Conservation (phyloP, 2,113 vertebrate species). For the Terrapene triunguis region DNA sequence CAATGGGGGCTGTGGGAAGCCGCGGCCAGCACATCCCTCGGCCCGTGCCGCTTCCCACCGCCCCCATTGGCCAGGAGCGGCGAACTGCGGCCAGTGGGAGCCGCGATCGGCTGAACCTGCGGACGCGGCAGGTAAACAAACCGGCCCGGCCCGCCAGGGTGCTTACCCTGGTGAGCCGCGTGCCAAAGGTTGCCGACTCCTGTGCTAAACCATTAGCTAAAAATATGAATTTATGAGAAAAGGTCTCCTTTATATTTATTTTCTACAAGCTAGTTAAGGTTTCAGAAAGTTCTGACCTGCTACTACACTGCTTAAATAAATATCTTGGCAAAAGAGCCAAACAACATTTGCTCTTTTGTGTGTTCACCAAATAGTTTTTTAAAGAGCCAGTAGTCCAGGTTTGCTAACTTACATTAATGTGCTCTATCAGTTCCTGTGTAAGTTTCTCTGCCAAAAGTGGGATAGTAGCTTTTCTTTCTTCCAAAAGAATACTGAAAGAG, state of each 20-base stretch:
- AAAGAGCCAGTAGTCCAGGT: neutral
- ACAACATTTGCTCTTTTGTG: neutral
- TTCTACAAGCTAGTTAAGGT: neutral
- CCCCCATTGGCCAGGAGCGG: too few species aligned
- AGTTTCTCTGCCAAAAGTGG: slow-evolving; percentile 51
- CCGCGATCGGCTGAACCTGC: too few species aligned
- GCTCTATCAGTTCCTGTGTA: slow-evolving; percentile 5
- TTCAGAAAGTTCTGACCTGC: neutral
- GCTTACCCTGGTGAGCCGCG: too few species aligned
- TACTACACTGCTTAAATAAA: neutral
- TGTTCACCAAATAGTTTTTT: neutral
- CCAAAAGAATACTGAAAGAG: slow-evolving; percentile 1
- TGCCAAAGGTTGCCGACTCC: too few species aligned
- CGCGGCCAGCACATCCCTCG: too few species aligned
- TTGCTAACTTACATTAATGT: slow-evolving; percentile 39
- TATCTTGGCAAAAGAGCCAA: neutral
- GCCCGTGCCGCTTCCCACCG: too few species aligned
- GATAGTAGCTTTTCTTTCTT: slow-evolving; percentile 38
- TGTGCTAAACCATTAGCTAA: neutral
- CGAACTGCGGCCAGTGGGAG: too few species aligned
- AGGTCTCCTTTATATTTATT: neutral
- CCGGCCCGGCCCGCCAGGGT: too few species aligned
- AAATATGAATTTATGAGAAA: neutral
- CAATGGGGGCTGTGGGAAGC: too few species aligned
- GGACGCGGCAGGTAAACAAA: too few species aligned